Percentiles rank a stretch among this genome's conserved stretches.
These are phyloP conservation scores for Alligator sinensis DNA, from an alignment of 2,113 vertebrate genomes.

Conservation along the genomic window DNA sequence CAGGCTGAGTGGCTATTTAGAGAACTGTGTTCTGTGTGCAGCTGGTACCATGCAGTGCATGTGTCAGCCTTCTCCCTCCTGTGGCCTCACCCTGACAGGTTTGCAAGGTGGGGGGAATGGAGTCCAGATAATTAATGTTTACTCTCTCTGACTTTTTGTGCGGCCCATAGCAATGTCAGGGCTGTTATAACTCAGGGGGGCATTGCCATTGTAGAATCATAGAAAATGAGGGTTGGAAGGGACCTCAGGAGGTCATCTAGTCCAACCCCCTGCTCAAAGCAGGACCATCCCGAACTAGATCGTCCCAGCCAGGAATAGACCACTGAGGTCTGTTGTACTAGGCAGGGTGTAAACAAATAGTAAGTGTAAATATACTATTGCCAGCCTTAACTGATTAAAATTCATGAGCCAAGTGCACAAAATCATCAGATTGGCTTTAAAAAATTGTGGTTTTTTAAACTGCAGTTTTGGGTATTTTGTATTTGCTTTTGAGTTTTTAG, in stretches of 20 bases:
- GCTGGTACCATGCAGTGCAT: not conserved
- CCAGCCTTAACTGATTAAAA: not conserved
- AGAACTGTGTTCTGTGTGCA: not conserved
- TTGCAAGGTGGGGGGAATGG: not conserved
- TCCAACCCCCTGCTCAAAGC: too few species aligned
- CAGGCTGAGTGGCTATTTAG: not conserved
- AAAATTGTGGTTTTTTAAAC: too few species aligned
- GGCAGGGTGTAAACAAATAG: not conserved
- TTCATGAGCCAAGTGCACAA: not conserved
- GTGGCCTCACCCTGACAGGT: rapidly evolving
- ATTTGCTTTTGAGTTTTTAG: not conserved
- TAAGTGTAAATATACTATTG: not conserved
- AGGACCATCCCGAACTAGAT: not conserved
- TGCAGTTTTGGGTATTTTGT: not conserved
- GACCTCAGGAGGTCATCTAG: too few species aligned
- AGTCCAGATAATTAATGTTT: rapidly evolving
- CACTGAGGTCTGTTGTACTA: not conserved
- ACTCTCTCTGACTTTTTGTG: not conserved
- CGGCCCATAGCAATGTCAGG: not conserved
- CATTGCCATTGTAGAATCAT: not conserved
- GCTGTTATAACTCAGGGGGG: not conserved
- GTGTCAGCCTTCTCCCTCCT: rapidly evolving
- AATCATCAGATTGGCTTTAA: not conserved
- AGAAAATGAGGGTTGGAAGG: too few species aligned
- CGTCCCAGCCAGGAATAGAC: not conserved